Base-by-base conservation (phyloP, 2,888 invertebrate species). In the Prionchulus punctatus region DNA sequence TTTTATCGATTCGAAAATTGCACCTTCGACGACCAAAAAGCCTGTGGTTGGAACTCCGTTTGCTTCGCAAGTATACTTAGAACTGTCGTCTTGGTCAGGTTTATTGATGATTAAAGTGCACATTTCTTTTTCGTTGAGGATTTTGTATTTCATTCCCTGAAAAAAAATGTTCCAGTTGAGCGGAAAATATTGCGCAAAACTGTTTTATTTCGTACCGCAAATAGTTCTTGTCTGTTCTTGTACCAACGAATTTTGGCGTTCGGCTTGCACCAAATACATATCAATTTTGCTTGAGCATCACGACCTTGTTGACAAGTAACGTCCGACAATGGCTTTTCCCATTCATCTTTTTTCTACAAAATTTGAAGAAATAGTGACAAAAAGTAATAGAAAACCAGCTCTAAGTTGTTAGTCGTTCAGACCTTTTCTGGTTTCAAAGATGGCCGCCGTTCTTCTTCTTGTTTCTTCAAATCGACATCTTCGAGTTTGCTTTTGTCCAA, bases 21-120 rank as follows among this genome's bases (percentile, higher is more conserved):
- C n/a, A 83, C 83, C 82, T 69, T 94, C 92, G 26, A 98, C 94
- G 75, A 85, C 88, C 56, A 99, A 80, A 77, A 88, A 87, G 49
- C 85, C 92, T 25, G 87, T 84, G 64, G 85, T 86, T 55, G 82
- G 81, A 52, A 86, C 80, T 55, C 91, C 89, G 66, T 86, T 85
- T 65, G 94, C 88, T 77, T 96, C 91, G 66, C 92, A 83, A 0
- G 86, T 87, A 71, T 92, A 94, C 77, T 91, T 91, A 65, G 94
- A 98, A 63, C 86, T 86, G 72, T 99, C 98, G 66, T 98, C 96
- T 42, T 87, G 86, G 76, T 87, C 89, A 0, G 98, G 92, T 67
- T 80, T 82, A 71, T 80, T 80, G 66, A 99, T 89, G 62, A 87
- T 84, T 61, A 98, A 78, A 67, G 84, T 85, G 73, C 96, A 92